These are phyloP conservation scores for Leptodactylus fallax DNA, from an alignment of 2,797 vertebrate genomes.

Conservation along the genomic window DNA sequence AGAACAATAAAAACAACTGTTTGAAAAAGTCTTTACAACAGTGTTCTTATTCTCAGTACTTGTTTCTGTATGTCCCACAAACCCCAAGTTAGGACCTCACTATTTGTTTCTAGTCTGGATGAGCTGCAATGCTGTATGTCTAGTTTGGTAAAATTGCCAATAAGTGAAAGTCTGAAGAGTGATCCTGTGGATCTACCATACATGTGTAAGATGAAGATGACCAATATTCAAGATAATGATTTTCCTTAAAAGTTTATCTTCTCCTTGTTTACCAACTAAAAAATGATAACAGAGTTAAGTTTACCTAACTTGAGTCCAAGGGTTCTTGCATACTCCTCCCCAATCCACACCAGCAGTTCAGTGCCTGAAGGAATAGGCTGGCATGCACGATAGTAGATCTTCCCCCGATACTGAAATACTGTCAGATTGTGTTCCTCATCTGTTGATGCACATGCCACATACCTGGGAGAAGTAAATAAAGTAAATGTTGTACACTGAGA, in stretches of 20 bases:
- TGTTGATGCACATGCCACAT: constrained; percentile 73
- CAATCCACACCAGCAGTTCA: constrained; percentile 77
- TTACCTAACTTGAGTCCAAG: constrained; percentile 77
- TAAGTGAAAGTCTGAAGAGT: no score
- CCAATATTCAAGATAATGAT: no score
- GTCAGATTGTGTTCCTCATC: constrained; percentile 78
- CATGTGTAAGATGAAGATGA: no score
- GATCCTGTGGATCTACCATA: no score
- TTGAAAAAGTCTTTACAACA: no score
- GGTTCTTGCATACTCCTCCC: constrained; percentile 78
- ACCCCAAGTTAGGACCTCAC: no score
- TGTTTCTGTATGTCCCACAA: no score
- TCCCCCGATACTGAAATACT: constrained; percentile 77
- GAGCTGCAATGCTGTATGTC: no score
- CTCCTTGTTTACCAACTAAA: not conserved
- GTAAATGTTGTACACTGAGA: not conserved
- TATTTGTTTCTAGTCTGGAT: no score
- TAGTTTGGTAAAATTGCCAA: no score
- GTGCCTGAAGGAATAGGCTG: constrained; percentile 72
- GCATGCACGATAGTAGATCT: constrained; percentile 78
- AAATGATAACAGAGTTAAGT: not conserved
- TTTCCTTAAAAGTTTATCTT: not conserved
- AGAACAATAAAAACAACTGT: no score
- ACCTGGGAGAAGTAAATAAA: constrained; percentile 66
- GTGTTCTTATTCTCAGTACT: no score